Conservation (phyloP, 2,888 invertebrate species). For the Myathropa florea region DNA sequence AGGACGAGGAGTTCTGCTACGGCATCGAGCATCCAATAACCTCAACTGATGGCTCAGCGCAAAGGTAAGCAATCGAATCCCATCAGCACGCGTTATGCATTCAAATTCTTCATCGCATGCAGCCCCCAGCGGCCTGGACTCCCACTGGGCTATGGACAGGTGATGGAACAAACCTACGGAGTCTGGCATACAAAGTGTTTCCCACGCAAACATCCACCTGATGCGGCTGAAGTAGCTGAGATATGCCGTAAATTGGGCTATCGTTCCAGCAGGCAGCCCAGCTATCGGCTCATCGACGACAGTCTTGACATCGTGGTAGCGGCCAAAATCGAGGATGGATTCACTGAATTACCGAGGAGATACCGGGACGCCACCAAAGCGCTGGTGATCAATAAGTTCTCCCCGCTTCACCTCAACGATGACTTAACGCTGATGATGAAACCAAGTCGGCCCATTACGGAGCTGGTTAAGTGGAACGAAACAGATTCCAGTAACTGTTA, state of each 20-base stretch:
- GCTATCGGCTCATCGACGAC: constrained; percentile 78
- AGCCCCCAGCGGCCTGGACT: constrained; percentile 38
- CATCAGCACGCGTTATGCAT: neutral
- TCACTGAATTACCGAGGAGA: constrained; percentile 74
- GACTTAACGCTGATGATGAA: constrained; percentile 78
- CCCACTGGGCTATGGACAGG: constrained; percentile 82
- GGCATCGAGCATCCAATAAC: constrained; percentile 79
- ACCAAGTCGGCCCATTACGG: constrained; percentile 79
- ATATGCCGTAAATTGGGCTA: constrained; percentile 86
- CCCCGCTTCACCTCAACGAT: constrained; percentile 77
- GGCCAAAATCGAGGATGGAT: constrained; percentile 74
- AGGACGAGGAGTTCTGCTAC: constrained; percentile 87
- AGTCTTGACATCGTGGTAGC: constrained; percentile 74
- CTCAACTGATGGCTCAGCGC: constrained; percentile 20
- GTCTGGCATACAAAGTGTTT: constrained; percentile 89
- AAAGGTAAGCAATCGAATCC: constrained; percentile 53
- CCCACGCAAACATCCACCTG: constrained; percentile 81
- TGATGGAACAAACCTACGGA: constrained; percentile 85
- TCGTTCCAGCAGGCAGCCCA: constrained; percentile 79
- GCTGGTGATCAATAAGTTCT: constrained; percentile 78
- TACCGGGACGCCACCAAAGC: constrained; percentile 78
- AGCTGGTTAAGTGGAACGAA: constrained; percentile 78
- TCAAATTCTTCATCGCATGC: neutral
- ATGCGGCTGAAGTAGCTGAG: constrained; percentile 81
- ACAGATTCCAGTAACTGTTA: constrained; percentile 78